phyloP scores from a whole-genome alignment of 2,888 invertebrate species.

The Erannis defoliaria region DNA sequence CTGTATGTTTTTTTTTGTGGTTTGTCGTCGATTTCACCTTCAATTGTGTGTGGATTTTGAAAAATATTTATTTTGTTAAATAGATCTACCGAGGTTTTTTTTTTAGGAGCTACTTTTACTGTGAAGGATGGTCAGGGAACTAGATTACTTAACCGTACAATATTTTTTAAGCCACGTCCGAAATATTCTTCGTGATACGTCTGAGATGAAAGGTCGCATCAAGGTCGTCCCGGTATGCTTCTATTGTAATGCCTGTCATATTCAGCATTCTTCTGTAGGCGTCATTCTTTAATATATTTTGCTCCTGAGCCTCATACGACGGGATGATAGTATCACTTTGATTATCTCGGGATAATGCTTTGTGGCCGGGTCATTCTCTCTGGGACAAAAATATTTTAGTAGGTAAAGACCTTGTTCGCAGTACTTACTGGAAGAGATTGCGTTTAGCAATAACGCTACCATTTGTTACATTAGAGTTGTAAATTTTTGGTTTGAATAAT shows the following conservation, averaged over 20 bases:
- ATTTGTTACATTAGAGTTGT: too few relatives aligned
- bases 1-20: too few relatives aligned
- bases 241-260: conserved; percentile 38
- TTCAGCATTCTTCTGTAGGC: conserved; percentile 37
- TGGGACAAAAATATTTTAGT: background rate
- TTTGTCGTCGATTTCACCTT: too few relatives aligned
- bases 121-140: background rate
- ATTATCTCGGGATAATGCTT: conserved; percentile 14
- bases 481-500: background rate
- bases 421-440: too few relatives aligned
- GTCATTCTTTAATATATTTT: conserved; percentile 38
- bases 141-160: background rate
- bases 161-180: background rate
- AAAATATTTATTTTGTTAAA: too few relatives aligned
- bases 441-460: too few relatives aligned
- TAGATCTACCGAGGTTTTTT: too few relatives aligned
- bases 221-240: conserved; percentile 28
- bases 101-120: too few relatives aligned
- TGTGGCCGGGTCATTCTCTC: background rate
- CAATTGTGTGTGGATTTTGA: too few relatives aligned
- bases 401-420: background rate
- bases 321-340: conserved; percentile 20
- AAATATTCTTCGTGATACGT: background rate
- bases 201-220: conserved; percentile 28
- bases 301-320: conserved; percentile 19